Evolutionary conservation across 2,797 vertebrate species (phyloP), one percentile per base, ranked within the genome.

Genomic region (Clarias fuscus): DNA sequence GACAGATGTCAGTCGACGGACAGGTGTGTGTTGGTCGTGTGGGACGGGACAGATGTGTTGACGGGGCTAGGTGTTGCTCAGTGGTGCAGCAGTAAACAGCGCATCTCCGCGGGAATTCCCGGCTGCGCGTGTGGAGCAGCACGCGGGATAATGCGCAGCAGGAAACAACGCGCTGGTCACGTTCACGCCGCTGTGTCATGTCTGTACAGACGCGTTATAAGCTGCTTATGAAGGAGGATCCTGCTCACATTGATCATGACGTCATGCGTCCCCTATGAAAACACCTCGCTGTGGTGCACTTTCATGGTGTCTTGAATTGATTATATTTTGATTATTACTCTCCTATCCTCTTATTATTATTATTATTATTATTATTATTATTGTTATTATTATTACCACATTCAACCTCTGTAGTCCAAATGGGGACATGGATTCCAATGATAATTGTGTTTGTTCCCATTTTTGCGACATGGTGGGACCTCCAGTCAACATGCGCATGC

Each of bases 251-350:
- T 79, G 7, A 17, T 33, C 81, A 79, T 90, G 87, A 90, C 81
- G 80, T 82, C 77, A 89, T 83, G 62, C 62, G 80, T 18, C 43
- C 58, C 24, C 72, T n/a, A 79, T 85, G 61, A 7, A 88, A 85
- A 83, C 70, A 64, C 40, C 83, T 43, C 20, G 10, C 68, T 64
- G 20, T 33, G 62, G 30, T 82, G 65, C 70, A 65, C 15, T 43
- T 75, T n/a, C 43, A 48, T 48, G 43, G 43, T 48, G 10, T 48
- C 10, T 43, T 43, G 7, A 48, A 48, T 48, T 53, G 11, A 13
- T 75, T 5, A 75, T 48, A 3, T 75, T 75, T n/a, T 13, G 18
- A 14, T 24, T 13, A 4, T 72, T 20, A 6, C 6, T 17, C 5
- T 61, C 59, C 20, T 18, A 24, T 13, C 4, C 3, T 2, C 7